Evolutionary conservation across 2,888 invertebrate genomes (phyloP).

Genomic region (Aleiodes leptofemur): DNA sequence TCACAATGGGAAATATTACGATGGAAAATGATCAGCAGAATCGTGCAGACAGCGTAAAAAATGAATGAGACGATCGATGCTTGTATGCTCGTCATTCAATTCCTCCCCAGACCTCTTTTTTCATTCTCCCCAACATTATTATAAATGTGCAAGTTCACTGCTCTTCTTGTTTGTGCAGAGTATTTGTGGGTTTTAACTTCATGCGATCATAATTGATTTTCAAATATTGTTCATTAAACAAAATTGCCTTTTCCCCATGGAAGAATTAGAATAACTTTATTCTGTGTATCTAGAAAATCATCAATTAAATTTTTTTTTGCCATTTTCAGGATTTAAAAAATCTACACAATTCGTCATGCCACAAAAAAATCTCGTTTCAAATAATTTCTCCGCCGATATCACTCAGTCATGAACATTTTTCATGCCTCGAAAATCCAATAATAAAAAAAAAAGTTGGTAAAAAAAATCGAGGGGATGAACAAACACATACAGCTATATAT

Average conservation of each 20-base stretch:
- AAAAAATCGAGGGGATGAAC: conserved; percentile 20
- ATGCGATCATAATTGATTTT: conserved; percentile 26
- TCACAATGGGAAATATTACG: conserved; percentile 13
- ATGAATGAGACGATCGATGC: conserved; percentile 40
- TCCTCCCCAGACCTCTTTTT: not conserved
- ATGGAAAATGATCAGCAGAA: conserved; percentile 36
- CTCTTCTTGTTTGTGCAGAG: conserved; percentile 12
- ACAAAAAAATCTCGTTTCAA: not conserved
- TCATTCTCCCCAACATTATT: conserved; percentile 14
- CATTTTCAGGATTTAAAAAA: not conserved
- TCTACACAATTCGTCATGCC: not conserved
- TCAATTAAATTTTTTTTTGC: not conserved
- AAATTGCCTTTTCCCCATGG: not conserved
- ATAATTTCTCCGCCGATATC: conserved; percentile 7
- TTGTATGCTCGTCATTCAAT: conserved; percentile 32
- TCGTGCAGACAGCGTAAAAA: conserved; percentile 43
- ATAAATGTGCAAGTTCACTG: not conserved
- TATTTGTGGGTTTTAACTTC: conserved; percentile 18
- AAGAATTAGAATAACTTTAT: not conserved
- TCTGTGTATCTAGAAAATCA: too few species aligned
- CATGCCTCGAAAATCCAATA: conserved; percentile 25
- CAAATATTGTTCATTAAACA: not conserved
- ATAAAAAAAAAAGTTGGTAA: conserved; percentile 23
- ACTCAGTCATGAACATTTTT: conserved; percentile 35
- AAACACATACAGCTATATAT: conserved; percentile 43